Conservation (phyloP, 2,113 vertebrate genomes). For the Xerus inauris region DNA sequence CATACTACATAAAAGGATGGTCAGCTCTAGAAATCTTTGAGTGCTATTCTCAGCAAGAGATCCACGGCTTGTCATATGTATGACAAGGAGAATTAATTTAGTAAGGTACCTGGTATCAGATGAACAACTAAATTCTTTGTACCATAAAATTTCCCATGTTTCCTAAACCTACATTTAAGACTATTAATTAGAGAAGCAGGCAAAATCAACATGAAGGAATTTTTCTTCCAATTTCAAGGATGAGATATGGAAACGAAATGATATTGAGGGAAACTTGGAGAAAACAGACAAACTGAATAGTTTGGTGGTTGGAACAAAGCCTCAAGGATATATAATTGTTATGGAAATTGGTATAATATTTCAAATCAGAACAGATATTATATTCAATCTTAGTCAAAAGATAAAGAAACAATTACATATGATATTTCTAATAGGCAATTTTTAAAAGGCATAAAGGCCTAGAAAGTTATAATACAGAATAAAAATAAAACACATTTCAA, state of each 20-base stretch:
- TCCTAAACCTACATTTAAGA: neutral
- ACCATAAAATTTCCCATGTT: neutral
- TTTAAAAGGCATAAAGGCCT: neutral
- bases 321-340: neutral
- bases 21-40: neutral
- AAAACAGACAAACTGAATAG: neutral
- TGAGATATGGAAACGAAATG: neutral
- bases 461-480: neutral
- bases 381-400: neutral
- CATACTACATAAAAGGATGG: accelerated
- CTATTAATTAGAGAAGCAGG: neutral
- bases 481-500: neutral
- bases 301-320: neutral
- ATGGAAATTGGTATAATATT: neutral
- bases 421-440: neutral
- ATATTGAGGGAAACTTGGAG: neutral
- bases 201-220: neutral
- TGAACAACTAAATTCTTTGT: neutral
- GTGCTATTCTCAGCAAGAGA: neutral
- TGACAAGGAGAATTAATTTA: neutral
- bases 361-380: neutral
- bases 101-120: neutral
- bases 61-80: neutral
- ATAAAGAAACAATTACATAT: neutral
- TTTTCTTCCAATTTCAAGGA: conserved; percentile 13